These are phyloP conservation scores for Hylaeus anthracinus DNA, from an alignment of 1,140 invertebrate species.

Conservation along the genomic window DNA sequence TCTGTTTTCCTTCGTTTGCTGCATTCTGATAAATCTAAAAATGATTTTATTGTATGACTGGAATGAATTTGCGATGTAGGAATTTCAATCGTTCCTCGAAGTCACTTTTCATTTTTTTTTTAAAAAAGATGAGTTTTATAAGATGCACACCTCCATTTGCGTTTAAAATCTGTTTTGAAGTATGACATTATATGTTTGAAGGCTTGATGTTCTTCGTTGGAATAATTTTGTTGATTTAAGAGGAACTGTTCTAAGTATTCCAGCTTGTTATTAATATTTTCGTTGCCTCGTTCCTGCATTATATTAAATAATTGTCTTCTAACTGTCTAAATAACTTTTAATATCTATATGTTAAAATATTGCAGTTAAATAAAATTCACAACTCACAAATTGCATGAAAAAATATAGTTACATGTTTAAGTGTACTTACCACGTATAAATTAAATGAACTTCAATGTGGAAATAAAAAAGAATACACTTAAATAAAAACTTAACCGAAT, in stretches of 20 bases:
- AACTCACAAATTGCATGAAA: too few species aligned
- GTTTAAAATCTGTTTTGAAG: neutral
- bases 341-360: too few species aligned
- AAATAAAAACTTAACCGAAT: too few species aligned
- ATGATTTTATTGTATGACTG: neutral
- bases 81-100: neutral
- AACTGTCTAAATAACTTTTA: too few species aligned
- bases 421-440: too few species aligned
- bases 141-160: neutral
- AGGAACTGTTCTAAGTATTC: neutral
- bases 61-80: neutral
- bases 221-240: neutral
- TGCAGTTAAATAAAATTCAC: too few species aligned
- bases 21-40: neutral
- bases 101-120: neutral
- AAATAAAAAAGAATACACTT: too few species aligned
- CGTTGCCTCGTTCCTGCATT: neutral
- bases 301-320: neutral
- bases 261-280: neutral
- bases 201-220: too few species aligned
- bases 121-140: neutral
- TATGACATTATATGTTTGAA: neutral
- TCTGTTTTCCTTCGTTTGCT: constrained; percentile 10
- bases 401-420: too few species aligned
- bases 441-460: too few species aligned